Conservation (phyloP, 2,797 vertebrate genomes). For the Staurois parvus region DNA sequence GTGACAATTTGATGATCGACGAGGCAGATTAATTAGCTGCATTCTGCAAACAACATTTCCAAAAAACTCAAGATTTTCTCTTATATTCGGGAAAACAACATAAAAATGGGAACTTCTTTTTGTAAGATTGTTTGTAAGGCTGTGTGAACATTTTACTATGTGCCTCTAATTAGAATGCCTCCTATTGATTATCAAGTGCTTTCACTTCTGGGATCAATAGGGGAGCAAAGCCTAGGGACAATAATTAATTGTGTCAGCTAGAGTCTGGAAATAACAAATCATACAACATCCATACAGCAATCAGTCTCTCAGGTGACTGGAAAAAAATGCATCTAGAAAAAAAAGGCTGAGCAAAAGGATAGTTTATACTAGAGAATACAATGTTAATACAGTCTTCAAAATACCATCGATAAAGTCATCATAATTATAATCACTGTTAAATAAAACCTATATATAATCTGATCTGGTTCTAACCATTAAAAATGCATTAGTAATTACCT, state of each 20-base stretch:
- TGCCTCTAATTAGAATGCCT: slow-evolving; percentile 63
- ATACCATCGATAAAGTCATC: too few species aligned
- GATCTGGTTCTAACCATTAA: too few species aligned
- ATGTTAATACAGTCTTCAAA: background rate
- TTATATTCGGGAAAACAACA: background rate
- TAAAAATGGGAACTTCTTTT: background rate
- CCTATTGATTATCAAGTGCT: slow-evolving; percentile 63
- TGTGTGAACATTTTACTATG: slow-evolving; percentile 49
- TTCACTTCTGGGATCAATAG: slow-evolving; percentile 65
- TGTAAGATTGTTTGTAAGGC: slow-evolving; percentile 8
- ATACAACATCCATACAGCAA: slow-evolving; percentile 47
- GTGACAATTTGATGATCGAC: slow-evolving; percentile 31
- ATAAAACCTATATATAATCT: background rate
- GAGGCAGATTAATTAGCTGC: slow-evolving; percentile 17
- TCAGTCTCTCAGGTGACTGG: slow-evolving; percentile 44
- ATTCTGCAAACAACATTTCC: slow-evolving; percentile 3
- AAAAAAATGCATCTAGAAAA: slow-evolving; percentile 11
- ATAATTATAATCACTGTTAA: too few species aligned
- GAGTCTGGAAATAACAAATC: slow-evolving; percentile 60
- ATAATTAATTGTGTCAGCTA: slow-evolving; percentile 66
- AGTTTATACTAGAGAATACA: background rate
- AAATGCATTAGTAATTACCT: too few species aligned
- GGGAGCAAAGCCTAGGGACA: slow-evolving; percentile 64
- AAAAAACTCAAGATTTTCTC: background rate
- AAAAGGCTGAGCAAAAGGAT: background rate